Conservation (phyloP, 2,113 vertebrate species). For the Otus sunia region DNA sequence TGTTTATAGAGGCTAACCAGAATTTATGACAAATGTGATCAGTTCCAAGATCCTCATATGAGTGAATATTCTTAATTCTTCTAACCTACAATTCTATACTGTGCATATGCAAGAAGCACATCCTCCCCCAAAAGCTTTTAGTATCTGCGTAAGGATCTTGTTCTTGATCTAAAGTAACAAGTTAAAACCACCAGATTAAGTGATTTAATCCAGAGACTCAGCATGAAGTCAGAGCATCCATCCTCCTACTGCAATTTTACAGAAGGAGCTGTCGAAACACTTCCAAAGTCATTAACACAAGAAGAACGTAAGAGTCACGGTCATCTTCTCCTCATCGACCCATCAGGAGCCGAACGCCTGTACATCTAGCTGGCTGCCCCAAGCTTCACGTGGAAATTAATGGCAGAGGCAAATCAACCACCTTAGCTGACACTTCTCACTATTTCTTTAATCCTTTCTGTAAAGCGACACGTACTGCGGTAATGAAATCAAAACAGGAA, state of each 20-base stretch:
- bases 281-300: background rate
- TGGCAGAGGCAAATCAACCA: background rate
- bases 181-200: background rate
- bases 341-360: accelerated
- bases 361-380: background rate
- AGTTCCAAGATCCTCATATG: background rate
- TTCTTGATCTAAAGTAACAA: background rate
- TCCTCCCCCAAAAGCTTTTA: background rate
- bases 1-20: background rate
- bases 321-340: background rate
- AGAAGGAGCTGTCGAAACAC: background rate
- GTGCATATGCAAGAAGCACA: accelerated
- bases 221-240: background rate
- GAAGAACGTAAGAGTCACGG: background rate
- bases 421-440: background rate
- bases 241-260: background rate
- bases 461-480: background rate
- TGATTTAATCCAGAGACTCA: background rate
- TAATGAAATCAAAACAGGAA: slow-evolving; percentile 46
- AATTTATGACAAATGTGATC: background rate
- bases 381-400: background rate
- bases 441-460: background rate
- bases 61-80: background rate
- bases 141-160: background rate
- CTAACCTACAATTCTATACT: background rate